phyloP scores from a whole-genome alignment of 2,888 invertebrate species.

The Pollenia angustigena region DNA sequence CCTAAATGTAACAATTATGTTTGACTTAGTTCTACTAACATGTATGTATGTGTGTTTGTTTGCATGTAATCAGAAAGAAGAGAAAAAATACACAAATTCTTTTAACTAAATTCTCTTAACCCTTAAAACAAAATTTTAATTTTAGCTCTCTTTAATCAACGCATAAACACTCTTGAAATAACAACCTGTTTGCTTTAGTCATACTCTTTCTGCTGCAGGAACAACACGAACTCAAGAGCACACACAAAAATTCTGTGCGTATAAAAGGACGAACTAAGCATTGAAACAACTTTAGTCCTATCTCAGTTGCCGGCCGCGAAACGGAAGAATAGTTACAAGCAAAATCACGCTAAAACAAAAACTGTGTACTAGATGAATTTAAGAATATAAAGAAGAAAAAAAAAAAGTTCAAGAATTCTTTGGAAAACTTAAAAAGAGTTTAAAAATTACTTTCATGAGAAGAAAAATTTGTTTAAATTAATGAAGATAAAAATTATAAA shows the following conservation, averaged over 20 bases:
- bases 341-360: neutral
- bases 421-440: no score
- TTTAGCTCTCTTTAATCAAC: neutral
- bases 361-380: neutral
- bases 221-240: slow-evolving; percentile 34
- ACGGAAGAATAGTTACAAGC: neutral
- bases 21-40: no score
- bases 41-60: no score
- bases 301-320: slow-evolving; percentile 55
- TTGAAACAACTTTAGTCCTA: slow-evolving; percentile 67
- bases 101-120: neutral
- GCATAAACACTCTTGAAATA: slow-evolving; percentile 46
- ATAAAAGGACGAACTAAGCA: slow-evolving; percentile 68
- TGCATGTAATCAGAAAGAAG: neutral
- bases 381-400: neutral
- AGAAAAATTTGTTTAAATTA: no score
- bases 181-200: slow-evolving; percentile 71
- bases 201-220: slow-evolving; percentile 12
- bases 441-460: no score
- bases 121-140: neutral
- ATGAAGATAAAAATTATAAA: no score
- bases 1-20: no score
- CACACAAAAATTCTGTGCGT: neutral
- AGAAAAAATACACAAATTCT: neutral
- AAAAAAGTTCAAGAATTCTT: no score